phyloP scores from a whole-genome alignment of 2,113 vertebrate genomes.

The Thinocorus orbignyianus region DNA sequence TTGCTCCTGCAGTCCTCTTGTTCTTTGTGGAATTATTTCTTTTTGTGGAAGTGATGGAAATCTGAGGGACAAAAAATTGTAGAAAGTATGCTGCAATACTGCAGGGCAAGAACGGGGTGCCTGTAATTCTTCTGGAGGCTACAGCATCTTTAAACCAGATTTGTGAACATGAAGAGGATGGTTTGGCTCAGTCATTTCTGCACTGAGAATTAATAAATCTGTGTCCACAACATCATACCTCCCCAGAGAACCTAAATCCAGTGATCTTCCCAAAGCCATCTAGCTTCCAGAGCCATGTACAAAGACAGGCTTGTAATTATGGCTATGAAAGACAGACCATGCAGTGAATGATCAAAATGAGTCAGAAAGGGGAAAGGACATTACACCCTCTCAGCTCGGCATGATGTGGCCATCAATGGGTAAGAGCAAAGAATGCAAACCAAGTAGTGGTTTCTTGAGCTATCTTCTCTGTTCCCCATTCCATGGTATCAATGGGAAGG shows the following conservation, averaged over 20 bases:
- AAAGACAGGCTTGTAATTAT: not conserved
- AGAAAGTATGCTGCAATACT: not conserved
- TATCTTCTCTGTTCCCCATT: not conserved
- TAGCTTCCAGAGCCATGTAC: not conserved
- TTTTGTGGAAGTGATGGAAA: not conserved
- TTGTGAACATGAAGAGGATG: not conserved
- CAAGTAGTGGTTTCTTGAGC: not conserved
- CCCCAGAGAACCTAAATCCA: not conserved
- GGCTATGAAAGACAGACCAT: not conserved
- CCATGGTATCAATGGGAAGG: not conserved
- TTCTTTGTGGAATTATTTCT: not conserved
- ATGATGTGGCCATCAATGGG: not conserved
- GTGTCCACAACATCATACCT: not conserved
- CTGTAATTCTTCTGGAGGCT: not conserved
- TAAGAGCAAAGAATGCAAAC: accelerated
- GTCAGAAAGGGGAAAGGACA: not conserved
- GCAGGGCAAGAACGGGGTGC: not conserved
- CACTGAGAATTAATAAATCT: not conserved
- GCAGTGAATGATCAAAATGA: not conserved
- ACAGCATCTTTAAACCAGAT: not conserved
- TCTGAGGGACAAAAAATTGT: not conserved
- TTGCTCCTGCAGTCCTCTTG: not conserved
- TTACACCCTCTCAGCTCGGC: not conserved
- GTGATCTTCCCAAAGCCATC: not conserved
- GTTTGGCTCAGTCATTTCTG: not conserved